These are phyloP conservation scores for Cheumatopsyche charites DNA, from an alignment of 1,140 invertebrate species.

Conservation along the genomic window DNA sequence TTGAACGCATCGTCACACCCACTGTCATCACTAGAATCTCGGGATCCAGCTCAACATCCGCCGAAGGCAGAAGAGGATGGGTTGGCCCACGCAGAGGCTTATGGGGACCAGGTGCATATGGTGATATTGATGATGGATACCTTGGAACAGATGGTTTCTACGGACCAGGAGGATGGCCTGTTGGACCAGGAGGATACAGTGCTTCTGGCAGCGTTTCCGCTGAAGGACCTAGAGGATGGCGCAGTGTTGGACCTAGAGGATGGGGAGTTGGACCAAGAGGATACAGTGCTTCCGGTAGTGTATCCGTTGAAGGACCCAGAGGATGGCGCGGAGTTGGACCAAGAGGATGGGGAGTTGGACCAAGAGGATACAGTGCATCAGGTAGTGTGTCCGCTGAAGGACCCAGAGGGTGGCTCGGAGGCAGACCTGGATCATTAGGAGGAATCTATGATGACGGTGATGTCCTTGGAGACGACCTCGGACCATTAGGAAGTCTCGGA, in stretches of 20 bases:
- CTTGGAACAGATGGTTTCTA: not conserved
- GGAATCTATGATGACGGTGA: not conserved
- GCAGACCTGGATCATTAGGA: not conserved
- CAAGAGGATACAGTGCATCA: not conserved
- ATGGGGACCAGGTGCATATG: not conserved
- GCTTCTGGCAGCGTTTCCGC: not conserved
- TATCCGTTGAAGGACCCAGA: slow-evolving; percentile 12
- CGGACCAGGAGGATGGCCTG: not conserved
- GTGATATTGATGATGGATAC: not conserved
- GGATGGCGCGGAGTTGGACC: not conserved
- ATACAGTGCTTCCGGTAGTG: slow-evolving; percentile 7
- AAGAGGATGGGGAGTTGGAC: not conserved
- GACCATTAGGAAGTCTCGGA: slow-evolving; percentile 5
- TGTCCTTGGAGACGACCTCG: not conserved
- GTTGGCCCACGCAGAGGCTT: not conserved
- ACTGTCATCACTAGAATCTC: not conserved
- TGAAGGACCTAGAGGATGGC: not conserved
- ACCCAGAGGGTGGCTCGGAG: slow-evolving; percentile 7
- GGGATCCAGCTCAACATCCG: slow-evolving; percentile 12
- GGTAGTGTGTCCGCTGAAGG: not conserved
- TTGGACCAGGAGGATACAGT: not conserved
- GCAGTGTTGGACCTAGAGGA: not conserved
- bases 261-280: not conserved
- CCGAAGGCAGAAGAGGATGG: not conserved
- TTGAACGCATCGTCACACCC: slow-evolving; percentile 12